These are phyloP conservation scores for Ciconia nigra DNA, from an alignment of 2,797 vertebrate species.

Conservation along the genomic window DNA sequence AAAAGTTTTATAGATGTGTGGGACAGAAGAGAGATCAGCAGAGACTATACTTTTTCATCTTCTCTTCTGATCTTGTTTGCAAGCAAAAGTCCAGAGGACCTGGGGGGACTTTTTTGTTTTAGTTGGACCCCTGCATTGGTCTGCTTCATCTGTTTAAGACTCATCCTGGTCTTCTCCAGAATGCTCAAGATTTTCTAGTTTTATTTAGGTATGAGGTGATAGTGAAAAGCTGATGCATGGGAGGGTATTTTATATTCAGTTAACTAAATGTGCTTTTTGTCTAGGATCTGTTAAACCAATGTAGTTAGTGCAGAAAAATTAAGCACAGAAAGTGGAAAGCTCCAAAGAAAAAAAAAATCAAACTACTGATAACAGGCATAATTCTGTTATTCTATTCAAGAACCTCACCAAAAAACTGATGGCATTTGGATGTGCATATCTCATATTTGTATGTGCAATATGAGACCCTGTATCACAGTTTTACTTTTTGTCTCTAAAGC, in stretches of 20 bases:
- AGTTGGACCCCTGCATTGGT: background rate
- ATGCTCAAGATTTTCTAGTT: background rate
- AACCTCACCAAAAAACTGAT: background rate
- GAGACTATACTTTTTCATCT: background rate
- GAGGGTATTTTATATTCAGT: background rate
- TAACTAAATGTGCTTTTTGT: background rate
- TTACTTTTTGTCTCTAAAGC: background rate
- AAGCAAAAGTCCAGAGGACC: background rate
- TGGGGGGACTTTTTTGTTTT: background rate
- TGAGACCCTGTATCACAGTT: background rate
- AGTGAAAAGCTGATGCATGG: background rate
- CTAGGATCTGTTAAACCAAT: background rate
- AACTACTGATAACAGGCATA: background rate
- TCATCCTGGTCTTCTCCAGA: background rate
- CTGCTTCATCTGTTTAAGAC: background rate
- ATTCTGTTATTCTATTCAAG: background rate
- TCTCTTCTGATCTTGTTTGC: background rate
- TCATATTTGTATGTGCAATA: background rate
- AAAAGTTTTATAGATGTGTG: background rate
- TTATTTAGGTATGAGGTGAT: background rate
- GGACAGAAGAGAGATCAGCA: background rate
- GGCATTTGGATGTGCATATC: background rate
- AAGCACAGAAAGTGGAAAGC: background rate
- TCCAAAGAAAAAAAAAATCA: background rate
- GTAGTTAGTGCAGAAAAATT: background rate